Evolutionary conservation across 2,888 invertebrate species (phyloP).

Genomic region (Drosophila peninsularis): DNA sequence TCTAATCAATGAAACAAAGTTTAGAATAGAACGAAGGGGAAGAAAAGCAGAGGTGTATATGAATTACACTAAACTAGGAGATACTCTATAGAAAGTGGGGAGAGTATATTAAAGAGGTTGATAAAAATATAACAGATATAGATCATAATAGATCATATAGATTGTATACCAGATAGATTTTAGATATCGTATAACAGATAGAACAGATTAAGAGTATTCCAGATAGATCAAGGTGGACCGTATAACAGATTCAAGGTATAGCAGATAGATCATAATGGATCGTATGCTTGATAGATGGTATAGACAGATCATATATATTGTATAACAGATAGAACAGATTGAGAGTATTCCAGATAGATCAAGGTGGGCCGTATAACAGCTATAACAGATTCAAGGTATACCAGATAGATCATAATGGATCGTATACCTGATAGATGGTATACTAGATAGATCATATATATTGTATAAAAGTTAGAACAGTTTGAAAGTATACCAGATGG

Average conservation of each 20-base stretch:
- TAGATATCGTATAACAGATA: background rate
- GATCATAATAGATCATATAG: background rate
- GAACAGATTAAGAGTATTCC: too few relatives aligned
- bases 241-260: too few relatives aligned
- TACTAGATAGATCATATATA: background rate
- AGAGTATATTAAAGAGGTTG: background rate
- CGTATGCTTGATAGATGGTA: background rate
- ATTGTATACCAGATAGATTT: background rate
- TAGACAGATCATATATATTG: background rate
- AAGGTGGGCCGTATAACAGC: background rate
- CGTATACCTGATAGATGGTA: too few relatives aligned
- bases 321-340: background rate
- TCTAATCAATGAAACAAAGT: slow-evolving; percentile 33
- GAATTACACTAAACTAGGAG: background rate
- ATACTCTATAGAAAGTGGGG: background rate
- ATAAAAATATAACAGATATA: background rate
- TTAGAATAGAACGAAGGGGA: background rate
- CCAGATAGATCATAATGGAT: background rate
- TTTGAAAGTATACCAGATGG: too few relatives aligned
- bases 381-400: background rate
- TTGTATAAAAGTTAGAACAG: background rate
- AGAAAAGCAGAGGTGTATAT: background rate
- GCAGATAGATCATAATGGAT: background rate
- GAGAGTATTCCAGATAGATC: background rate
- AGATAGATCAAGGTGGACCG: background rate